phyloP scores from a whole-genome alignment of 2,113 vertebrate species.

The Zosterops borbonicus region DNA sequence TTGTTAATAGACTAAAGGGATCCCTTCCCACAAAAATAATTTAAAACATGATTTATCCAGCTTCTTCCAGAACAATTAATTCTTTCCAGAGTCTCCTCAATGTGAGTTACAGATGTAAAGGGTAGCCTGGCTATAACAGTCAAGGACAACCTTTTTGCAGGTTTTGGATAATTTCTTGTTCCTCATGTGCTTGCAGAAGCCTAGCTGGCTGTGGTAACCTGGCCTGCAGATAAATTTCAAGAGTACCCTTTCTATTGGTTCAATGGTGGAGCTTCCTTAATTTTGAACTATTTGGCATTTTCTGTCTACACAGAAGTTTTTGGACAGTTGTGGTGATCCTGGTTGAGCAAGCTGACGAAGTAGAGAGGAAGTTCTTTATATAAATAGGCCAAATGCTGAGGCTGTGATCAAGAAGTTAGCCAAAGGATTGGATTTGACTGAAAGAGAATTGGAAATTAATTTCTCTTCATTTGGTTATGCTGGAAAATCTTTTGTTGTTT shows the following conservation, averaged over 20 bases:
- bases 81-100: neutral
- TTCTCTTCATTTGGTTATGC: neutral
- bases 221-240: neutral
- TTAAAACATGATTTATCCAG: slow-evolving; percentile 50
- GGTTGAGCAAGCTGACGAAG: neutral
- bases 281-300: neutral
- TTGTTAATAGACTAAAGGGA: slow-evolving; percentile 54
- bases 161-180: neutral
- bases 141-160: neutral
- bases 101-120: neutral
- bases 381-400: neutral
- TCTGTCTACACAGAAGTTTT: neutral
- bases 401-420: neutral
- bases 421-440: neutral
- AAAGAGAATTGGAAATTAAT: neutral
- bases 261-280: neutral
- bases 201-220: neutral
- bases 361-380: neutral
- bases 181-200: neutral
- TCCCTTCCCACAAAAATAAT: slow-evolving; percentile 59
- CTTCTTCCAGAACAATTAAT: slow-evolving; percentile 54
- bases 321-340: neutral
- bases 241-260: neutral
- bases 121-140: neutral
- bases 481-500: neutral